Percentiles rank a stretch among this genome's conserved stretches.
phyloP scores from a whole-genome alignment of 2,797 vertebrate genomes.

The Neosalanx taihuensis region DNA sequence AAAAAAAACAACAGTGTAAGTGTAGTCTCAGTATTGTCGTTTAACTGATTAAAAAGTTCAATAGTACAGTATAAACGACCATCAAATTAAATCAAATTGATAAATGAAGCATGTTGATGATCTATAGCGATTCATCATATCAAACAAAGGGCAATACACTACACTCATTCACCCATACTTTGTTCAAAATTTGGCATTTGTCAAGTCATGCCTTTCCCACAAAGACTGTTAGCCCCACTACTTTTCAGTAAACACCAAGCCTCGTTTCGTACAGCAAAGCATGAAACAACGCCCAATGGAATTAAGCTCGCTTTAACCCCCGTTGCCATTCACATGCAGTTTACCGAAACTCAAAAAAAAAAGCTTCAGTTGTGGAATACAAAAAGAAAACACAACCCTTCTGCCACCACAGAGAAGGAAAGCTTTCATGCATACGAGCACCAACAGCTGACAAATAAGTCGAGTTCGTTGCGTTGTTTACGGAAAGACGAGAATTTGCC shows the following conservation, averaged over 20 bases:
- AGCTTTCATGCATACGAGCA: conserved; percentile 70
- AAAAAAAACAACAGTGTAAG: conserved; percentile 53
- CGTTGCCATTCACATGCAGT: conserved; percentile 73
- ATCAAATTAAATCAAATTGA: conserved; percentile 42
- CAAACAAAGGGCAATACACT: conserved; percentile 31
- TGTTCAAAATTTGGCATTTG: conserved; percentile 36
- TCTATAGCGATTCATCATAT: conserved; percentile 25
- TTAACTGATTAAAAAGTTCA: conserved; percentile 43
- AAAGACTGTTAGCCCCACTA: not conserved
- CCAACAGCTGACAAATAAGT: conserved; percentile 45
- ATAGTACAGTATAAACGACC: conserved; percentile 39
- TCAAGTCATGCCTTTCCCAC: conserved; percentile 27
- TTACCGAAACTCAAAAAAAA: conserved; percentile 33
- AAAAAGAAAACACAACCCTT: conserved; percentile 49
- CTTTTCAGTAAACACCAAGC: conserved; percentile 29
- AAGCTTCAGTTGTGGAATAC: conserved; percentile 48
- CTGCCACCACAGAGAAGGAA: conserved; percentile 51
- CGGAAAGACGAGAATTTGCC: conserved; percentile 45
- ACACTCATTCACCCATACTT: conserved; percentile 21
- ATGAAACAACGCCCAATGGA: conserved; percentile 34
- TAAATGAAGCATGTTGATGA: conserved; percentile 43
- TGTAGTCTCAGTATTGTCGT: conserved; percentile 43
- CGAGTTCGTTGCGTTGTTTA: conserved; percentile 38
- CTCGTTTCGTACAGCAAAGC: conserved; percentile 3
- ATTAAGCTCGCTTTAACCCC: conserved; percentile 58